Percentiles rank a stretch among this genome's conserved stretches.
Evolutionary conservation across 2,113 vertebrate genomes (phyloP).

Genomic region (Colinus virginianus): DNA sequence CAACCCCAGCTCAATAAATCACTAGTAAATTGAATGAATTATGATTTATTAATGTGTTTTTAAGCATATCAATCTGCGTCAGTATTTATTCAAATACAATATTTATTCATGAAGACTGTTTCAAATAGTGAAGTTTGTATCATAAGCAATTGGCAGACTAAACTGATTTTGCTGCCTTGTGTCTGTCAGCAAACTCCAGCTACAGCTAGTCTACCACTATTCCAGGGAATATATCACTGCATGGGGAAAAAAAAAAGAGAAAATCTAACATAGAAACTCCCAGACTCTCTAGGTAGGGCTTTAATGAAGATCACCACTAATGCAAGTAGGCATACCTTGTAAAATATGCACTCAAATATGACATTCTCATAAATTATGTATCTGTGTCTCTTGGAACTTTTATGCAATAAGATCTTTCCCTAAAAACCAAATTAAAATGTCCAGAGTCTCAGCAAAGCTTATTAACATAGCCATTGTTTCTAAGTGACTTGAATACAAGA

Average conservation of each 20-base stretch:
- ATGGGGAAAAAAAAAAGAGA: background rate
- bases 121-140: constrained; percentile 20
- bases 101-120: constrained; percentile 2
- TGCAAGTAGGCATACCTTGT: background rate
- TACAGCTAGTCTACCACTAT: background rate
- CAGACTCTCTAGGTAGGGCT: background rate
- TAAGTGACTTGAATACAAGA: background rate
- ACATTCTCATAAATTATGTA: background rate
- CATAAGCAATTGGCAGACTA: background rate
- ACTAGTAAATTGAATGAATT: background rate
- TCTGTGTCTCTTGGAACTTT: background rate
- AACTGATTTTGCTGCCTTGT: background rate
- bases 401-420: background rate
- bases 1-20: background rate
- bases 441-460: background rate
- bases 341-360: background rate
- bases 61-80: constrained; percentile 17
- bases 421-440: background rate
- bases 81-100: constrained; percentile 48
- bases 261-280: background rate
- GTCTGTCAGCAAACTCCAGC: background rate
- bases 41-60: background rate
- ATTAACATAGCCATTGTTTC: background rate
- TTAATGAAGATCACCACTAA: background rate
- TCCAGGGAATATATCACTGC: background rate